Base-by-base conservation (phyloP, 2,113 vertebrate genomes). In the Anas platyrhynchos region DNA sequence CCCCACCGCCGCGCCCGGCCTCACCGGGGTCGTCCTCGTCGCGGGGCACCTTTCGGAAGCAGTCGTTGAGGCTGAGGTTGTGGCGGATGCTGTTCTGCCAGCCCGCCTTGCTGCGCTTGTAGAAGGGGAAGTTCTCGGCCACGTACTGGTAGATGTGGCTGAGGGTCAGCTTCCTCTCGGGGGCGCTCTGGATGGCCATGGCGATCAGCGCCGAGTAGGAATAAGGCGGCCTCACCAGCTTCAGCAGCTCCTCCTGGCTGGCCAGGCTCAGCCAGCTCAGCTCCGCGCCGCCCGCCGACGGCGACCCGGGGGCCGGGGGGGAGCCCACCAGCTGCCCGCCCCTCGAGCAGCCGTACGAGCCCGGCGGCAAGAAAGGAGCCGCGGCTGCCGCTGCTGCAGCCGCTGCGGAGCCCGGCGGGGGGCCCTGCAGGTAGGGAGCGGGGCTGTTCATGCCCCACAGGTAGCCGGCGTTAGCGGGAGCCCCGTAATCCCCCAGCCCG, bases 91-190 rank as follows among this genome's bases (percentile, higher is more conserved):
- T 99, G 98, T 99, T 99, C 96, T 99, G 99, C 99, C 99, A 99
- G 66, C 99, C 99, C 8, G 99, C 99, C 88, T 99, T 99, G 98
- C 99, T 99, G 97, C 99, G 99, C 97, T 99, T 99, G 92, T 99
- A 99, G 96, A 99, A 99, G 15, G 99, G 99, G 96, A 99, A 99
- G 81, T 99, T 99, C 72, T 99, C 99, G 32, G 99, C 99, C 78
- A 99, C 99, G 88, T 99, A 99, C 97, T 99, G 99, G 96, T 99
- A 99, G 92, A 99, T 99, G 96, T 99, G 99, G 95, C 99, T 99
- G 56, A 99, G 98, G 25, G 99, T 99, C 83, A 99, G 98, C 94
- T 99, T 99, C 97, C 99, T 99, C 68, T 99, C 99, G 73, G 99
- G 99, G 44, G 99, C 98, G 71, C 98, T 99, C 97, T 99, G 99